Evolutionary conservation across 1,140 invertebrate genomes (phyloP), one percentile per base, ranked within the genome.

Genomic region (Maconellicoccus hirsutus): DNA sequence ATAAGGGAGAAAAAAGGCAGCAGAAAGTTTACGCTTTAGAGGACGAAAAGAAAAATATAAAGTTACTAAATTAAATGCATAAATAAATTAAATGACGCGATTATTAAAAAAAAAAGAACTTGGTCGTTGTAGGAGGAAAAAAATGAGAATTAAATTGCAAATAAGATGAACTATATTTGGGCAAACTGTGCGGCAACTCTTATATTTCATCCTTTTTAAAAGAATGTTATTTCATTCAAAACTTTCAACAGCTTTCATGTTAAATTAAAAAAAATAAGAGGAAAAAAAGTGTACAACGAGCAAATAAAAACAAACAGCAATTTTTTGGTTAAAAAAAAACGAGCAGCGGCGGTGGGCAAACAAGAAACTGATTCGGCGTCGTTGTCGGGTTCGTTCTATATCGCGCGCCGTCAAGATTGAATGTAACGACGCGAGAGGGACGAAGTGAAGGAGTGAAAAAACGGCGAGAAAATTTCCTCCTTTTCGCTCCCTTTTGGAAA

Each of bases 201-300:
- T n/a, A n/a, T n/a, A 52, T 52, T 52, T 52, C 42, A 52, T 52
- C 42, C 42, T 16, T 14, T 52, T 4, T 8, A 52, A 52, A 52
- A 52, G 42, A 52, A 52, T 52, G 6, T 52, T 52, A 52, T 52
- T 52, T 52, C 42, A 52, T 52, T 52, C 42, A 52, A 16, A 52
- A 52, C 42, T 52, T 52, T 52, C 42, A 52, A 52, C 42, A 52
- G 42, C 42, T 52, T 52, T 52, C 42, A 52, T 19, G 42, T 52
- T 52, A 52, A 52, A 52, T 52, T 52, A 52, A 52, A 52, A 52
- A 52, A 52, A 14, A 52, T 8, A 52, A 52, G 2, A 16, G n/a
- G n/a, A 12, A 33, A 33, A 33, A 33, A 33, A 33, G 29, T 33
- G 12, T 33, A 33, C 29, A 33, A 12, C 29, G 29, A 33, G 12